Conservation (phyloP, 2,888 invertebrate species). For the Biston betularia region DNA sequence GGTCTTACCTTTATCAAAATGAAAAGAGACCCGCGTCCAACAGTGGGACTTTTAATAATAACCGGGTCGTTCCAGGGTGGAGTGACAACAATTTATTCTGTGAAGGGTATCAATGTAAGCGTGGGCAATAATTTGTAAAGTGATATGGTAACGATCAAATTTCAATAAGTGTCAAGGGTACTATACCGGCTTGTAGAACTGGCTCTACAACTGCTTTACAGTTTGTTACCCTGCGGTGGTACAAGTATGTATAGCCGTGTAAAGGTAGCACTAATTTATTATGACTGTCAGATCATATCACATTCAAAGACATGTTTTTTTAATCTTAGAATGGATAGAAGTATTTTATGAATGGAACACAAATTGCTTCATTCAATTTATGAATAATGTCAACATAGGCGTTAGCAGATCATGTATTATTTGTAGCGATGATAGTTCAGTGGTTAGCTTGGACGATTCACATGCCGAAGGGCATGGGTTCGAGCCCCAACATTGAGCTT, state of each 20-base stretch:
- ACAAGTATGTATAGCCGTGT: not conserved
- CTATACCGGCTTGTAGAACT: conserved; percentile 8
- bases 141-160: conserved; percentile 53
- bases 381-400: not conserved
- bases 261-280: conserved; percentile 7
- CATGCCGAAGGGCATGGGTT: no score
- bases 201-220: conserved; percentile 2
- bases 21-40: no score
- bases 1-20: no score
- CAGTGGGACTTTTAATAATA: no score
- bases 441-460: no score
- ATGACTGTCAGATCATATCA: conserved; percentile 6
- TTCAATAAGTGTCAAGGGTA: conserved; percentile 59
- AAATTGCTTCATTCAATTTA: not conserved
- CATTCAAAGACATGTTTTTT: not conserved
- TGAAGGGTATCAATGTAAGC: conserved; percentile 36
- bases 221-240: conserved; percentile 5
- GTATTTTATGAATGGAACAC: not conserved
- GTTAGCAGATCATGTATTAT: no score
- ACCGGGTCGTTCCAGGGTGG: no score
- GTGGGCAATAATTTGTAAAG: conserved; percentile 55
- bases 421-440: no score
- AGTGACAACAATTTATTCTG: not conserved
- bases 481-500: no score
- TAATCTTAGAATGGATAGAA: not conserved